Conservation (phyloP, 35 echinoderm and acorn worm species). For the Heliocidaris erythrogramma region DNA sequence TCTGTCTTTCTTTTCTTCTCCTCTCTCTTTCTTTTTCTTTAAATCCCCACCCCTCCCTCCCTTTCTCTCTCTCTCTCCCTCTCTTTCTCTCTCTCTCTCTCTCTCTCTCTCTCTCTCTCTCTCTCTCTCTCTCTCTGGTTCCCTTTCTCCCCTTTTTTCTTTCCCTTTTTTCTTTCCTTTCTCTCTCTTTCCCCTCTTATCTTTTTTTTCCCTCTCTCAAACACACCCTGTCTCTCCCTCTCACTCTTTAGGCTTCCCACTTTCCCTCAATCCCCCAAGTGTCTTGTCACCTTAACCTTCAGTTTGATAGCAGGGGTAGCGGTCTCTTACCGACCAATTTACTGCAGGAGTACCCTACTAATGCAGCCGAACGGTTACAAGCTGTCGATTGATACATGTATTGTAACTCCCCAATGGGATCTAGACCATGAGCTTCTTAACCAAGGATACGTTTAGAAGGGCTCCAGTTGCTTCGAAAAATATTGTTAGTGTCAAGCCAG, state of each 20-base stretch:
- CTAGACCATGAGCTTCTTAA: background rate
- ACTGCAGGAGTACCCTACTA: slow-evolving; percentile 39
- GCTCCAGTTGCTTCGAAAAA: background rate
- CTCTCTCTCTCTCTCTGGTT: too few relatives aligned
- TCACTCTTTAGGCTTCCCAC: background rate
- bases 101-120: too few relatives aligned
- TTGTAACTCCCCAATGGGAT: background rate
- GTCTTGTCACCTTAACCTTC: slow-evolving; percentile 33
- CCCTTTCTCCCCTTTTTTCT: too few relatives aligned
- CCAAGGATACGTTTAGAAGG: background rate
- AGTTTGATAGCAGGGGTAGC: background rate
- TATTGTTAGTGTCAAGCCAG: too few relatives aligned
- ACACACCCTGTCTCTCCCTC: background rate
- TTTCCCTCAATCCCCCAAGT: slow-evolving; percentile 23
- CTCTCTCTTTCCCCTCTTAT: too few relatives aligned
- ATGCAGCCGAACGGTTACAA: slow-evolving; percentile 40
- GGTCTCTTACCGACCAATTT: slow-evolving; percentile 32
- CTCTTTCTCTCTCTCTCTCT: too few relatives aligned
- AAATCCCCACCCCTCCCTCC: background rate
- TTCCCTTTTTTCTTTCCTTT: too few relatives aligned
- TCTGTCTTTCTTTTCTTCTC: background rate
- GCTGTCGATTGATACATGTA: slow-evolving; percentile 38
- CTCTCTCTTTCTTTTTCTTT: background rate
- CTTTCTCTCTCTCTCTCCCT: background rate
- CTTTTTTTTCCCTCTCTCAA: too few relatives aligned